A percentile compares a stretch with the other conserved stretches of the same genome.
Conservation (phyloP, 2,888 invertebrate genomes). For the Pinctada fucata region DNA sequence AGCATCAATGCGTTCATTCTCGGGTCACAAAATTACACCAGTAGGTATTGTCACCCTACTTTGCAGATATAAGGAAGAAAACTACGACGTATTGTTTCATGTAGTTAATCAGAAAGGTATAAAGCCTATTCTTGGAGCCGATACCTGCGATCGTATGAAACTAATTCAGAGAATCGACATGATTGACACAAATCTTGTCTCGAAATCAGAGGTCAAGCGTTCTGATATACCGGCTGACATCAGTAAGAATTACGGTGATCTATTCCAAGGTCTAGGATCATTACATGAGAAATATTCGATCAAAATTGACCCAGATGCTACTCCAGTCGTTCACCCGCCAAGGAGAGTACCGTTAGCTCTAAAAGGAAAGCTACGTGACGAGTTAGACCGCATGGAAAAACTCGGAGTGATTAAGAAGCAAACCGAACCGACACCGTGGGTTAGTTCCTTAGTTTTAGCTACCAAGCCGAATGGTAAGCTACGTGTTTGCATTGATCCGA, state of each 20-base stretch:
- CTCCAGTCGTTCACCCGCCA: no score
- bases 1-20: constrained; percentile 1
- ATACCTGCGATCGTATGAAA: neutral
- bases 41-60: constrained; percentile 4
- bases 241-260: neutral
- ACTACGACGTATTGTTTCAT: neutral
- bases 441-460: constrained; percentile 25
- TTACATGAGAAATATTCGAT: constrained; percentile 11
- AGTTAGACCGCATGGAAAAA: no score
- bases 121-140: constrained; percentile 15
- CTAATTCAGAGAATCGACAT: neutral
- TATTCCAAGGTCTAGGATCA: constrained; percentile 22
- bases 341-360: no score
- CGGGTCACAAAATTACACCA: constrained; percentile 25
- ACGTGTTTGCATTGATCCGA: constrained; percentile 26
- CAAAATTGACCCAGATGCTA: no score
- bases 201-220: neutral
- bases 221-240: neutral
- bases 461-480: constrained; percentile 21
- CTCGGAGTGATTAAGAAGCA: constrained; percentile 22
- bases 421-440: constrained; percentile 24
- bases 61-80: neutral
- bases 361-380: no score
- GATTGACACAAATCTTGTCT: neutral
- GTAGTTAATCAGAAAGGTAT: constrained; percentile 7